A percentile compares a stretch with the other conserved stretches of the same genome.
Evolutionary conservation across 2,113 vertebrate species (phyloP).

Genomic region (Melierax canorus): DNA sequence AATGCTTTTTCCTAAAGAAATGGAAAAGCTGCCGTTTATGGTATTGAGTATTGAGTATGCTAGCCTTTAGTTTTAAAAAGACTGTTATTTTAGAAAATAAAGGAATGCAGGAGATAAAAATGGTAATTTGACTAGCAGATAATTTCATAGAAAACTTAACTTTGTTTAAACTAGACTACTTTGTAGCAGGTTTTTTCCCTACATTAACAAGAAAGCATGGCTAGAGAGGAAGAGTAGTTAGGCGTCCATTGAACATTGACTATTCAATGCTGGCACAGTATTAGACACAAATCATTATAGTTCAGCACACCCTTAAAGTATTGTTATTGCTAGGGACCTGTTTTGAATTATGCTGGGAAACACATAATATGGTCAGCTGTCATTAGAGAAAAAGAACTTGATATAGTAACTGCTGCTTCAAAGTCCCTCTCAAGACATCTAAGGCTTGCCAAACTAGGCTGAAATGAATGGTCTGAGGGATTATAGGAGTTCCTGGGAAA

Average conservation of each 20-base stretch:
- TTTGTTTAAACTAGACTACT: not conserved
- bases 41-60: rapidly evolving
- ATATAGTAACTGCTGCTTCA: not conserved
- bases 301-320: not conserved
- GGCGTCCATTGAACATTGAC: not conserved
- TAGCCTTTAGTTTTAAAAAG: not conserved
- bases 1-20: not conserved
- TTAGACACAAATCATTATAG: not conserved
- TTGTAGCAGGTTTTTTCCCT: not conserved
- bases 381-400: not conserved
- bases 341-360: not conserved
- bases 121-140: not conserved
- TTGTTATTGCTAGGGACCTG: not conserved
- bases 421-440: not conserved
- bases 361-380: not conserved
- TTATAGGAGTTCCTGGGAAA: not conserved
- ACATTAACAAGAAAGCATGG: not conserved
- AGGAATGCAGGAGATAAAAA: not conserved
- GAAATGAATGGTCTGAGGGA: not conserved
- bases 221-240: not conserved
- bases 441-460: not conserved
- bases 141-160: not conserved
- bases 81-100: not conserved
- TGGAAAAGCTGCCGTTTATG: not conserved
- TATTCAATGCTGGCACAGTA: not conserved